A percentile compares a stretch with the other conserved stretches of the same genome.
phyloP scores from a whole-genome alignment of 2,797 vertebrate genomes.

The Enteromius anoplus region DNA sequence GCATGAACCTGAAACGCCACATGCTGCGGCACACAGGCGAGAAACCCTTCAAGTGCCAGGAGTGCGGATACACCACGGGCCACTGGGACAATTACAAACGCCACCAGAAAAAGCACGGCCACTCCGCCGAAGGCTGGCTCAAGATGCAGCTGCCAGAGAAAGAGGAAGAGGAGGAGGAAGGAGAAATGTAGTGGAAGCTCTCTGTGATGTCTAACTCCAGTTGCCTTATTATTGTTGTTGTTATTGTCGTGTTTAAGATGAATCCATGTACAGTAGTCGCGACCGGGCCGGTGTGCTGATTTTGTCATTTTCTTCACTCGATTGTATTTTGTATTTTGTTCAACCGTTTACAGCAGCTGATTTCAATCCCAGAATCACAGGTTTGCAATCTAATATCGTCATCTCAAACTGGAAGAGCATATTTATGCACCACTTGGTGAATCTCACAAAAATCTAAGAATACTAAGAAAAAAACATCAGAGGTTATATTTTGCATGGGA shows the following conservation, averaged over 20 bases:
- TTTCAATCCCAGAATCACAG: conserved; percentile 10
- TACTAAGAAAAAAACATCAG: background rate
- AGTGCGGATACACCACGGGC: conserved; percentile 92
- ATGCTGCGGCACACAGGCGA: conserved; percentile 94
- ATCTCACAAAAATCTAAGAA: background rate
- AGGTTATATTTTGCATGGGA: background rate
- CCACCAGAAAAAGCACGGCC: conserved; percentile 95
- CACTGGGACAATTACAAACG: conserved; percentile 99
- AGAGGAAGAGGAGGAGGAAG: conserved; percentile 64
- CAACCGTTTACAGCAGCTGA: conserved; percentile 21
- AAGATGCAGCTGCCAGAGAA: conserved; percentile 69
- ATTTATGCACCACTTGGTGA: background rate
- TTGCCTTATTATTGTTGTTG: conserved; percentile 51
- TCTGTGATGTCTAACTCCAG: conserved; percentile 43
- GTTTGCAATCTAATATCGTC: background rate
- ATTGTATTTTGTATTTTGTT: conserved; percentile 25
- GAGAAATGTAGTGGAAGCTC: conserved; percentile 44
- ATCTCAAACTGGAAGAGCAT: background rate
- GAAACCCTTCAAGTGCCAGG: conserved; percentile 89
- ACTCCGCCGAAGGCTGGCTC: conserved; percentile 82
- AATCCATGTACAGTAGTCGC: conserved; percentile 8
- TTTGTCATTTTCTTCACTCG: background rate
- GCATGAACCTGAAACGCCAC: conserved; percentile 97
- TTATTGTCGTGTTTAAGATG: background rate
- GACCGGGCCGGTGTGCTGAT: conserved; percentile 8